Conservation (phyloP, 2,797 vertebrate species). For the Argya squamiceps region DNA sequence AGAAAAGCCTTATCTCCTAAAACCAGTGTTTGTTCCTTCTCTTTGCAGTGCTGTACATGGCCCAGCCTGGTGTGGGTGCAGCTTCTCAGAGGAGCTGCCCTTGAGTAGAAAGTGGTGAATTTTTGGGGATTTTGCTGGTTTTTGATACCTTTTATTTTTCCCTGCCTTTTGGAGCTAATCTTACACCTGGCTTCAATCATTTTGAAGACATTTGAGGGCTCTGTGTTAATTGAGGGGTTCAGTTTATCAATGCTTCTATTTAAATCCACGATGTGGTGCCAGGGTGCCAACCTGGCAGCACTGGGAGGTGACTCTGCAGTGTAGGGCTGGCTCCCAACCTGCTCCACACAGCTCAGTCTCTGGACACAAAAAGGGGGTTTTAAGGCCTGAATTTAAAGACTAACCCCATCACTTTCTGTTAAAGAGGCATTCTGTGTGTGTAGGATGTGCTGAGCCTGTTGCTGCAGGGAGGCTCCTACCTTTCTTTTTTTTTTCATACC, state of each 20-base stretch:
- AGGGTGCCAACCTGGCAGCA: neutral
- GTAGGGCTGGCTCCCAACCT: neutral
- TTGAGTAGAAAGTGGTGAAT: neutral
- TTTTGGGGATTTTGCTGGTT: neutral
- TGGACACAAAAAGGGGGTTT: neutral
- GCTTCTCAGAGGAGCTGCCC: neutral
- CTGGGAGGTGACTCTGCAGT: neutral
- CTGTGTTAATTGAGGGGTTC: neutral
- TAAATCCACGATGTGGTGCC: neutral
- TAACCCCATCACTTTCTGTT: neutral
- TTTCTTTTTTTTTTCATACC: neutral
- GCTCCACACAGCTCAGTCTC: neutral
- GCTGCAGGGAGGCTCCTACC: neutral
- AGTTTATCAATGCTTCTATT: neutral
- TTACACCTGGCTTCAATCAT: neutral
- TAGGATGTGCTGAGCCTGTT: neutral
- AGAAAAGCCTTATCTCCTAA: neutral
- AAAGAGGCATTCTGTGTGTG: neutral
- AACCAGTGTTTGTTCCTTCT: neutral
- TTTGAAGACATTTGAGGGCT: neutral
- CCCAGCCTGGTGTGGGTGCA: neutral
- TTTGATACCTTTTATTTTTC: neutral
- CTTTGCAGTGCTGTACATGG: neutral
- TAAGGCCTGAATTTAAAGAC: neutral
- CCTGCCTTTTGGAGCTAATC: neutral